A percentile compares a stretch with the other conserved stretches of the same genome.
phyloP scores from a whole-genome alignment of 2,113 vertebrate genomes.

The Aptenodytes patagonicus region DNA sequence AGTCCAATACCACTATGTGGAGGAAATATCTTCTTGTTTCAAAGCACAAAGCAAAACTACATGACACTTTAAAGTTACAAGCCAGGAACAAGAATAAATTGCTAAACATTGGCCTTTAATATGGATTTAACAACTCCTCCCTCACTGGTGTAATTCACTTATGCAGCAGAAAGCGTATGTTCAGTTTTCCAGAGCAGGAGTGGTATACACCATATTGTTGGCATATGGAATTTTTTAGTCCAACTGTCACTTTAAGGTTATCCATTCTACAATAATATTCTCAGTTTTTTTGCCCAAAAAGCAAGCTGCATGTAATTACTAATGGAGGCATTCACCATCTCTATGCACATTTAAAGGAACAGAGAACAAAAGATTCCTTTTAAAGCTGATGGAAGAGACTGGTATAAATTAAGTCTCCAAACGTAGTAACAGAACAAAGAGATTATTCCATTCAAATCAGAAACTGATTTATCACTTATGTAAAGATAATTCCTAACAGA shows the following conservation, averaged over 20 bases:
- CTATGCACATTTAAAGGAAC: neutral
- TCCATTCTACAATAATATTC: neutral
- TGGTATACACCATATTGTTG: neutral
- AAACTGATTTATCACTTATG: slow-evolving; percentile 9
- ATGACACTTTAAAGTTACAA: neutral
- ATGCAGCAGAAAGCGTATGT: neutral
- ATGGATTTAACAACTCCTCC: neutral
- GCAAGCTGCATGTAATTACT: neutral
- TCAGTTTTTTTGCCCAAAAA: neutral
- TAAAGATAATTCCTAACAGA: neutral
- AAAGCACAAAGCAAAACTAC: neutral
- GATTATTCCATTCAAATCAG: neutral
- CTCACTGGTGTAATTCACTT: neutral
- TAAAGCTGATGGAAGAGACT: neutral
- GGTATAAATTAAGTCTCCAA: neutral
- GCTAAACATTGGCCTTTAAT: neutral
- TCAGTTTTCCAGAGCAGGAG: neutral
- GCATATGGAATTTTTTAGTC: neutral
- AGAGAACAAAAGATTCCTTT: neutral
- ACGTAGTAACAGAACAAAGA: neutral
- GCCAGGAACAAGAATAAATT: neutral
- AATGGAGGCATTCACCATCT: neutral
- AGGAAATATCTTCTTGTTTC: neutral
- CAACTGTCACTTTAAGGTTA: neutral
- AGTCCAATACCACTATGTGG: neutral